Evolutionary conservation across 2,797 vertebrate species (phyloP), one percentile per base, ranked within the genome.

Genomic region (Neomorphus geoffroyi): DNA sequence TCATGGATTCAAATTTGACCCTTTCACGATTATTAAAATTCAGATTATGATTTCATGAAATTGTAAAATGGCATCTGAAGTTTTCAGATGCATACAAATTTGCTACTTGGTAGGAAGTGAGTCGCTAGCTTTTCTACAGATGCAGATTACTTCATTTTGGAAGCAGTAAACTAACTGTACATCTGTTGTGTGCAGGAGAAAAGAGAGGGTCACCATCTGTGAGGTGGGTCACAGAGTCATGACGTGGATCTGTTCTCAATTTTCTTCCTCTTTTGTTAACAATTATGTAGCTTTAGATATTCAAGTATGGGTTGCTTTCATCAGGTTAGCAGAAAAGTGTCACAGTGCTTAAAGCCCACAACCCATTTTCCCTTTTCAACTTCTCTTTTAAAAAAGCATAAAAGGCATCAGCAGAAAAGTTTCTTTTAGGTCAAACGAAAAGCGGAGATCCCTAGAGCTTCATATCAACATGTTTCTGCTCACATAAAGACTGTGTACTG

Each of bases 171-270:
- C 46, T 73, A 73, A 74, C 80, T 64, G 45, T 14, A 53, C 80
- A 94, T 89, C 80, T 91, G 88, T 71, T 80, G 37, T 10, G 24
- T 51, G 53, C 80, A 81, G 39, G 33, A 79, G 73, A 84, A 93
- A 92, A 79, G 88, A 91, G 61, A 86, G 58, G 70, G 86, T 57
- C 82, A 91, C 94, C 95, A 93, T 94, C 92, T 95, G 94, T 71
- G 86, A 94, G 94, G 60, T 77, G 78, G 96, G 92, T 95, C 91
- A 75, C 30, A 74, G 83, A 90, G 86, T 82, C 73, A 48, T 14
- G 39, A 89, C 72, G 80, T 10, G 7, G 65, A 65, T 88, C 90
- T 93, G 74, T 61, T 94, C 74, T 64, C 71, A 70, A 57, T 78
- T 96, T 97, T 86, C 92, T 92, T 93, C 78, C 85, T 88, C 51